These are phyloP conservation scores for Forbesichthys agassizii DNA, from an alignment of 2,113 vertebrate species.

Conservation along the genomic window DNA sequence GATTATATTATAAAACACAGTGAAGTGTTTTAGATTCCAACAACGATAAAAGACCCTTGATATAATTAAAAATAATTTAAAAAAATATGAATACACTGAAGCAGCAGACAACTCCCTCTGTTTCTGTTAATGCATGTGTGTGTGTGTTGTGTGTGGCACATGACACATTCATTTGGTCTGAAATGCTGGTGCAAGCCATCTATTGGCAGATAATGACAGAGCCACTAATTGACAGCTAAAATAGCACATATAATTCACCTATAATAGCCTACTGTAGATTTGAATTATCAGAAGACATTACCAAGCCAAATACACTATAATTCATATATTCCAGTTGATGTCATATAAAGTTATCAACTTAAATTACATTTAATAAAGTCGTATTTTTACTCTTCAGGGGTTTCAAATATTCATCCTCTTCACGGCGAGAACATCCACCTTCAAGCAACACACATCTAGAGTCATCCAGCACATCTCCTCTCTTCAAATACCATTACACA, in stretches of 20 bases:
- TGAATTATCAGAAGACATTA: background rate
- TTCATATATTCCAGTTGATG: background rate
- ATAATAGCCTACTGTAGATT: background rate
- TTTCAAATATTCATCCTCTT: conserved; percentile 66
- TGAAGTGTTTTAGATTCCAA: too few species aligned
- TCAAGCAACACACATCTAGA: background rate
- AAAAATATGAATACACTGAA: too few species aligned
- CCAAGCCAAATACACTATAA: background rate
- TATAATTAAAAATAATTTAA: too few species aligned
- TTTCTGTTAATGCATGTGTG: too few species aligned
- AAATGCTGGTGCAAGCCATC: too few species aligned
- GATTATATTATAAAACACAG: too few species aligned
- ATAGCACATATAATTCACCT: background rate
- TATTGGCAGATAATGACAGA: too few species aligned
- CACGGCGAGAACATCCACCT: conserved; percentile 33
- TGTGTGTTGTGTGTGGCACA: too few species aligned
- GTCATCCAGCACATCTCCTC: background rate
- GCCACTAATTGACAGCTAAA: background rate
- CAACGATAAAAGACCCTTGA: too few species aligned
- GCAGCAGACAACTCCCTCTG: too few species aligned
- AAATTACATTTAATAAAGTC: background rate
- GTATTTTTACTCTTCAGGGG: conserved; percentile 38
- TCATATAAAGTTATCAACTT: background rate
- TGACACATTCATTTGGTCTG: too few species aligned
- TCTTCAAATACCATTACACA: background rate